Evolutionary conservation across 37 sponge, comb jelly and placozoan genomes (phyloP), one percentile per base, ranked within the genome.

Genomic region (Amphimedon queenslandica): DNA sequence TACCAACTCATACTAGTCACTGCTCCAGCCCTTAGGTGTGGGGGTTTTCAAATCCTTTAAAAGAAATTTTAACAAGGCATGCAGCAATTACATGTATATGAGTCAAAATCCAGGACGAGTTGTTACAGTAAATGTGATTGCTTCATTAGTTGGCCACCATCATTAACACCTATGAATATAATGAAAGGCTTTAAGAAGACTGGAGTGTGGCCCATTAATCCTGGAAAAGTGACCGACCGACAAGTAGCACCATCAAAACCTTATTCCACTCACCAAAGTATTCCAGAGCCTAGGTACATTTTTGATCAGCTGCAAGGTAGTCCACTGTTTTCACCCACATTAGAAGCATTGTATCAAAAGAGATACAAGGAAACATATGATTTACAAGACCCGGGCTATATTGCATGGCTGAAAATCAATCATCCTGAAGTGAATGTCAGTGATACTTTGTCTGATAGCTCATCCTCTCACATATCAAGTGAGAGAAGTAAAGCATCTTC

Each of bases 11-110:
- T 58, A 82, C 82, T 11, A 69, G 78, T 0, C 82, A 82, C 75
- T 81, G 37, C 74, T 88, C 1, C 88, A 88, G 74, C 82, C 79
- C 21, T 37, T 88, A 13, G 82, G 82, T 82, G 82, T 88, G 0
- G 75, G 82, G 8, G 78, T 81, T 6, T 82, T 88, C 57, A 88
- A 80, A 64, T 82, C 88, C 0, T 77, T 86, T 36, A 80, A 79
- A 57, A 30, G 64, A 30, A 36, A 70, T 25, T 86, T 80, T 58
- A 42, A 42, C 47, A 86, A 80, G 37, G 87, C 80, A 2, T 81
- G 82, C 35, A 33, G 24, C 27, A 72, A 72, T 10, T 81, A 73
- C 40, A 53, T 81, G 39, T 81, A 73, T 33, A 53, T 81, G 39
- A 37, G 28, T 0, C 24, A 66, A n/a, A 4, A 73, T 42, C 79